Evolutionary conservation across 1,140 invertebrate species (phyloP), one percentile per base, ranked within the genome.

Genomic region (Microplitis demolitor): DNA sequence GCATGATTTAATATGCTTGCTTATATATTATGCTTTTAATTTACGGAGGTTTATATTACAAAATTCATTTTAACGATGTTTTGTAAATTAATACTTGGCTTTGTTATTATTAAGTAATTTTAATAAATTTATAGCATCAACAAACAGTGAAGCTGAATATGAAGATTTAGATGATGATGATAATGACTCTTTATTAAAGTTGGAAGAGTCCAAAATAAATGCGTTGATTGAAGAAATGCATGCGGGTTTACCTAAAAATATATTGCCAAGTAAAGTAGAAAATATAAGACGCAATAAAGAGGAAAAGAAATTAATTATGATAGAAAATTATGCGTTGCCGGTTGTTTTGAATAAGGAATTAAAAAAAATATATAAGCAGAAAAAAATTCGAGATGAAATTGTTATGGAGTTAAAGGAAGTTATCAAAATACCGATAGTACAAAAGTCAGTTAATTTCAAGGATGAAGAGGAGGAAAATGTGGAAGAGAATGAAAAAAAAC

Each of bases 201-300:
- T 54, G 61, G 45, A 64, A 24, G 66, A 76, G 4, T 24, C 16
- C 11, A 64, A 72, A 39, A 72, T 72, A 53, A 58, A 69, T 33
- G 50, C 51, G 4, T 58, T 60, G 35, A 74, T 76, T 34, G 75
- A 71, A 4, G 60, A 76, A 35, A 72, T 74, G 72, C 45, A 74
- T 56, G 35, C 51, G 58, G 67, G 37, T 72, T 56, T 74, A 45
- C 69, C 75, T 35, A 76, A 73, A 69, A 66, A 67, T 9, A 45
- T 68, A 60, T 14, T 71, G 33, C 66, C 74, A 60, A 67, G 58
- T 61, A 63, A 74, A 31, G 35, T 72, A 4, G 69, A 63, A 39
- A 50, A 75, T 68, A 67, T 76, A 33, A 60, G 68, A 33, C 51
- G 35, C 53, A 64, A 60, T 50, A 69, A n/a, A 24, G 50, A 71